These are phyloP conservation scores for Zootermopsis nevadensis DNA, from an alignment of 2,888 invertebrate species.

Conservation along the genomic window DNA sequence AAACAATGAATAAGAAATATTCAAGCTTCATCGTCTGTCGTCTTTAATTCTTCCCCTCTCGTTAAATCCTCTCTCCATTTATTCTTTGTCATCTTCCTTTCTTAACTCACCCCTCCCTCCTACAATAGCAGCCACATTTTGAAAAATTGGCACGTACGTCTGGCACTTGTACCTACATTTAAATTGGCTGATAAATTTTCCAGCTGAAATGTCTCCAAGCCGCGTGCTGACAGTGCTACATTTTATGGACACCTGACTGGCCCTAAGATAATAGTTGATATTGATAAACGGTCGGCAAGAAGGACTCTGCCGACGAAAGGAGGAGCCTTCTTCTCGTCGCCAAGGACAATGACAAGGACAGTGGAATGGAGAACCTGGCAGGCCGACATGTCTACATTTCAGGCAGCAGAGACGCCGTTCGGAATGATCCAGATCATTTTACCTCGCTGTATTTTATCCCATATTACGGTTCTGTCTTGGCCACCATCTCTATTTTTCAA, in stretches of 20 bases:
- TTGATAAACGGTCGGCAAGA: slow-evolving; percentile 49
- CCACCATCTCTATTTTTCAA: too few relatives aligned
- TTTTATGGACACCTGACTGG: slow-evolving; percentile 51
- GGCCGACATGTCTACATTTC: too few relatives aligned
- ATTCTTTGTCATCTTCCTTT: slow-evolving; percentile 4
- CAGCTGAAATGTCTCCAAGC: slow-evolving; percentile 44
- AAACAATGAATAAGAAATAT: too few relatives aligned
- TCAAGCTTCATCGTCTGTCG: too few relatives aligned
- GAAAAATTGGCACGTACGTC: slow-evolving; percentile 54
- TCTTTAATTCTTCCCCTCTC: neutral
- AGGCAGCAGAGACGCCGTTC: too few relatives aligned
- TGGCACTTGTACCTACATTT: slow-evolving; percentile 53
- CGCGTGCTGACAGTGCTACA: slow-evolving; percentile 44
- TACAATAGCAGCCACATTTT: slow-evolving; percentile 46
- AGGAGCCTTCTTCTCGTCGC: slow-evolving; percentile 13
- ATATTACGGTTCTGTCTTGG: too few relatives aligned
- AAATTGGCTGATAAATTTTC: slow-evolving; percentile 54
- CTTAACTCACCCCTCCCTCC: neutral
- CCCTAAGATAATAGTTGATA: slow-evolving; percentile 51
- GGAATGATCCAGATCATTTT: too few relatives aligned
- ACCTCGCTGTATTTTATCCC: too few relatives aligned
- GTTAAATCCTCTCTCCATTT: neutral
- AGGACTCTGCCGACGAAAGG: neutral
- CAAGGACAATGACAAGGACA: slow-evolving; percentile 31
- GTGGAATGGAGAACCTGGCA: neutral